These are phyloP conservation scores for Hymenopus coronatus DNA, from an alignment of 2,888 invertebrate genomes.

Conservation along the genomic window DNA sequence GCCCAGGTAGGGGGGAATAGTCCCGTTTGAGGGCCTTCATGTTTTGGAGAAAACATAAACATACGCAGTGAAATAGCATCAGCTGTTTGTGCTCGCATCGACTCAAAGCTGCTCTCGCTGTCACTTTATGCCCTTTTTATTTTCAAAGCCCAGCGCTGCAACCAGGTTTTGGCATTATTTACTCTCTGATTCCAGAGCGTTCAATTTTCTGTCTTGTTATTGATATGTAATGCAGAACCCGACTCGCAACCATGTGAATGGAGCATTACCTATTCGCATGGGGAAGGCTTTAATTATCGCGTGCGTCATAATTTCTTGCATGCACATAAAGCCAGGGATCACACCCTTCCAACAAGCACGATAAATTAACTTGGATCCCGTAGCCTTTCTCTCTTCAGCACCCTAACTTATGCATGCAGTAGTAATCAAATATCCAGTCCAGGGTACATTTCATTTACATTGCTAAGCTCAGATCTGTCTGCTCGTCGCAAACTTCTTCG, in stretches of 20 bases:
- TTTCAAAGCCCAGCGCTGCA: not conserved
- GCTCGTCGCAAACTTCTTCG: not conserved
- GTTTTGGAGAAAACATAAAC: too few relatives aligned
- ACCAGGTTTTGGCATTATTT: not conserved
- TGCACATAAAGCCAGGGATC: not conserved
- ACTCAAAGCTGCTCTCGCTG: not conserved
- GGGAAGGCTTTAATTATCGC: not conserved
- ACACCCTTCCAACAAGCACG: not conserved
- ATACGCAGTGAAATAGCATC: too few relatives aligned
- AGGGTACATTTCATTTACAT: not conserved
- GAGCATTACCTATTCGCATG: not conserved
- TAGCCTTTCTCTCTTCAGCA: not conserved
- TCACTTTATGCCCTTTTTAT: not conserved
- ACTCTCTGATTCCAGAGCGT: not conserved
- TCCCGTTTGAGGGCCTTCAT: too few relatives aligned
- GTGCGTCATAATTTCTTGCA: not conserved
- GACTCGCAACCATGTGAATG: not conserved
- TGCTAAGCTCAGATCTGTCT: not conserved
- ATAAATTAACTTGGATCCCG: not conserved
- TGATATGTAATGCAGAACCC: not conserved
- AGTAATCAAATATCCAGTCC: not conserved
- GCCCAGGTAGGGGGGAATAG: too few relatives aligned
- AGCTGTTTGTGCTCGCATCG: too few relatives aligned
- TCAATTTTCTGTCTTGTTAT: not conserved
- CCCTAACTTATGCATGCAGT: not conserved